These are phyloP conservation scores for Oreohelix idahoensis DNA, from an alignment of 1,140 invertebrate species.

Conservation along the genomic window DNA sequence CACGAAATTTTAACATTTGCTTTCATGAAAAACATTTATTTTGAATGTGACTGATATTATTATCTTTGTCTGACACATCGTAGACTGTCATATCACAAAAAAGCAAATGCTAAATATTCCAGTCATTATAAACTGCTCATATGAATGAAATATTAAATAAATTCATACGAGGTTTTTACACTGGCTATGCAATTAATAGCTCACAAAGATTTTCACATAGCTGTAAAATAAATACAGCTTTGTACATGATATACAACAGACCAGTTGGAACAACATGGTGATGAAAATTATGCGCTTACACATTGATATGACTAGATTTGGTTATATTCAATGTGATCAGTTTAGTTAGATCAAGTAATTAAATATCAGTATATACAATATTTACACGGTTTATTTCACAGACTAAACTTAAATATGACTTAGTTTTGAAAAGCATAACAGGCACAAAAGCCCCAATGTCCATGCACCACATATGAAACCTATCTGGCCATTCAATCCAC, in stretches of 20 bases:
- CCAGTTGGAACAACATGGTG: not conserved
- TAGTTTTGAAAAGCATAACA: no score
- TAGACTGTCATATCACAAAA: no score
- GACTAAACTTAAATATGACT: not conserved
- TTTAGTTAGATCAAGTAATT: not conserved
- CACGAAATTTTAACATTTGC: no score
- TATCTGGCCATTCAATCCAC: not conserved
- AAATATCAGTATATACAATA: not conserved
- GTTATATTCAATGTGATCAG: not conserved
- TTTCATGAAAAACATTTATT: no score
- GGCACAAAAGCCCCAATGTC: not conserved
- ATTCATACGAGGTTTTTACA: no score
- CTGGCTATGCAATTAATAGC: no score
- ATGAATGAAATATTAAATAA: no score
- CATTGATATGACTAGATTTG: constrained; percentile 38
- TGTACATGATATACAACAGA: not conserved
- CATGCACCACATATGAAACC: not conserved
- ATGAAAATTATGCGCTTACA: not conserved
- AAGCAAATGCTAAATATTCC: no score
- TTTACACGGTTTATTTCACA: not conserved
- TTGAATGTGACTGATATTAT: no score
- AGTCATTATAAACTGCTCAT: no score
- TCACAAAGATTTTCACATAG: no score
- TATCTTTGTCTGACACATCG: no score
- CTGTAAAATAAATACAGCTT: not conserved